Evolutionary conservation across 2,888 invertebrate species (phyloP).

Genomic region (Drosophila mercatorum): DNA sequence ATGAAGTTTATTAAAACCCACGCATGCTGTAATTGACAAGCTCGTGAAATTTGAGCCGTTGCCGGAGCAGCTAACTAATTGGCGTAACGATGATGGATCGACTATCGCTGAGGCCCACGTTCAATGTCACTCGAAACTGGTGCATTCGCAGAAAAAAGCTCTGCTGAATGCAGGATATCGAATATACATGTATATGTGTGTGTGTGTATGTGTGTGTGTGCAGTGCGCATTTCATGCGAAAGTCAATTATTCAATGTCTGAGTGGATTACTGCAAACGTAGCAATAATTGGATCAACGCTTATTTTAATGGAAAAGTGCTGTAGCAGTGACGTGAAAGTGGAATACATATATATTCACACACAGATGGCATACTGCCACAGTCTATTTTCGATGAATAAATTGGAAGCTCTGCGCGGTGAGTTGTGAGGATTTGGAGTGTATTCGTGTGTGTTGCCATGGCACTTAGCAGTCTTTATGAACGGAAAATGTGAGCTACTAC

Average conservation of each 20-base stretch:
- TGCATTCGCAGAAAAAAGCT: not conserved
- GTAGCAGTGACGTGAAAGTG: not conserved
- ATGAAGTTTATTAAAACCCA: constrained; percentile 23
- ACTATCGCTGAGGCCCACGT: not conserved
- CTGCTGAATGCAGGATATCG: not conserved
- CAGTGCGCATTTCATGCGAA: not conserved
- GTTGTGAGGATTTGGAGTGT: not conserved
- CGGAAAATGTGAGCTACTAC: constrained; percentile 7
- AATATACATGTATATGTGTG: not conserved
- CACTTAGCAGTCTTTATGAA: constrained; percentile 11
- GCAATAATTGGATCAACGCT: constrained; percentile 33
- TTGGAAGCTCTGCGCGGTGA: not conserved
- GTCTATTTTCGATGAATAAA: too few species aligned
- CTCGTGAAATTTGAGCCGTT: not conserved
- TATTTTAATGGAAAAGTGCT: constrained; percentile 8
- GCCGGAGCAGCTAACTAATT: constrained; percentile 47
- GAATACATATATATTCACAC: constrained; percentile 1
- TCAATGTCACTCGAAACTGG: not conserved
- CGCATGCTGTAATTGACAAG: constrained; percentile 22
- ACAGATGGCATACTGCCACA: not conserved
- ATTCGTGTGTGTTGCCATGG: not conserved
- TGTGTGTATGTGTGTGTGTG: not conserved
- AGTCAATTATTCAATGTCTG: constrained; percentile 29
- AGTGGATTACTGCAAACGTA: constrained; percentile 6
- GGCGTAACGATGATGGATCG: constrained; percentile 27